These are phyloP conservation scores for Paratilapia polleni DNA, from an alignment of 2,113 vertebrate genomes.

Conservation along the genomic window DNA sequence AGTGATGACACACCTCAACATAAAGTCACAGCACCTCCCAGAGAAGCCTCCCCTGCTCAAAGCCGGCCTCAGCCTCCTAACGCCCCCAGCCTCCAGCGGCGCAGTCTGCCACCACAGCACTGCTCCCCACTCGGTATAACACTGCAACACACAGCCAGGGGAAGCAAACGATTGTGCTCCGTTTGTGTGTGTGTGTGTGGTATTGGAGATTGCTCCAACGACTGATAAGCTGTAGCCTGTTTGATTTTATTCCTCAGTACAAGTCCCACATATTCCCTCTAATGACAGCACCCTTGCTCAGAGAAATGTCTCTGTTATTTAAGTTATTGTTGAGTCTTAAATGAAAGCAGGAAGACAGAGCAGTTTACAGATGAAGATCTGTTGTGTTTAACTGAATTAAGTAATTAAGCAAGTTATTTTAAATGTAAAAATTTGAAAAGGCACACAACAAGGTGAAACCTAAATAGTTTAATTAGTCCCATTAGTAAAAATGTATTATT, in stretches of 20 bases:
- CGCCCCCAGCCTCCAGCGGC: constrained; percentile 78
- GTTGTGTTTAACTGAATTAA: too few species aligned
- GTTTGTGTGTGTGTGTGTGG: neutral
- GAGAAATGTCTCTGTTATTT: neutral
- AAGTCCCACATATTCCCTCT: neutral
- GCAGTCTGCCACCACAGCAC: constrained; percentile 84
- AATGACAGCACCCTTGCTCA: neutral
- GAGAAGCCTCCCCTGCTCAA: constrained; percentile 70
- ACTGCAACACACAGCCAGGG: neutral
- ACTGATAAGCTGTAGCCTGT: neutral
- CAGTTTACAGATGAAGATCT: accelerated
- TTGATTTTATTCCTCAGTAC: neutral
- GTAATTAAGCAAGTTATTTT: too few species aligned
- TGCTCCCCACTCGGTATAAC: constrained; percentile 69
- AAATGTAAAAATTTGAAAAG: too few species aligned
- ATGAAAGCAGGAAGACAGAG: neutral
- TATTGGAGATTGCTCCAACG: too few species aligned
- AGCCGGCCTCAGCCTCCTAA: constrained; percentile 67
- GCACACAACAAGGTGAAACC: too few species aligned
- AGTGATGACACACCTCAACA: constrained; percentile 81
- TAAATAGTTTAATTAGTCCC: too few species aligned
- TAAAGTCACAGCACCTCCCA: constrained; percentile 73
- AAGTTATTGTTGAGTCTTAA: neutral
- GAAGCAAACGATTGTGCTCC: neutral
- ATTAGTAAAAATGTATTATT: neutral